Percentiles rank a stretch among this genome's conserved stretches.
phyloP scores from a whole-genome alignment of 1,140 invertebrate genomes.

The Drosophila bocqueti region DNA sequence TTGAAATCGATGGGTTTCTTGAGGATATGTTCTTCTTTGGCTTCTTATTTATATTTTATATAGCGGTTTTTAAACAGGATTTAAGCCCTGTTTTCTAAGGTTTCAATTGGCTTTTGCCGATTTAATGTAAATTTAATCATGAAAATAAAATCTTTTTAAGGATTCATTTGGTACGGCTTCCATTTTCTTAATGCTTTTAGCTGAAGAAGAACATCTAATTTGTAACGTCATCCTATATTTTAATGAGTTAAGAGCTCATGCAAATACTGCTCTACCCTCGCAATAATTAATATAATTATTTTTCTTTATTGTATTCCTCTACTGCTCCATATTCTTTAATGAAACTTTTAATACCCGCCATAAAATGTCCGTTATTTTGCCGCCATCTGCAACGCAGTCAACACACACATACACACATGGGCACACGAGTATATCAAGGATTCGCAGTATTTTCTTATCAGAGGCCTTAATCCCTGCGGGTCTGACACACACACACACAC shows the following conservation, averaged over 20 bases:
- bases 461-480: constrained; percentile 60
- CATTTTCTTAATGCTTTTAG: neutral
- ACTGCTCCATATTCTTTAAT: constrained; percentile 41
- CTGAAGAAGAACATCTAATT: neutral
- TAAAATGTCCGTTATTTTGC: constrained; percentile 44
- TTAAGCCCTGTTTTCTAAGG: neutral
- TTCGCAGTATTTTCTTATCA: constrained; percentile 71
- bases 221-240: neutral
- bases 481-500: constrained; percentile 21
- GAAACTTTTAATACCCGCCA: constrained; percentile 37
- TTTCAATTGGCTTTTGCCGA: neutral
- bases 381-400: constrained; percentile 27
- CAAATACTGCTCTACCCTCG: neutral
- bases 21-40: neutral
- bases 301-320: constrained; percentile 25
- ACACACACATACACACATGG: constrained; percentile 15
- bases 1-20: neutral
- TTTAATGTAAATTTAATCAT: no score
- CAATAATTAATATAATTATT: constrained; percentile 34
- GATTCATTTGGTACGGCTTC: neutral
- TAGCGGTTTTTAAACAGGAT: neutral
- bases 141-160: neutral
- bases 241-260: neutral
- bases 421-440: constrained; percentile 26
- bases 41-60: neutral